A percentile compares a stretch with the other conserved stretches of the same genome.
Evolutionary conservation across 2,113 vertebrate genomes (phyloP).

Genomic region (Lucifuga dentata): DNA sequence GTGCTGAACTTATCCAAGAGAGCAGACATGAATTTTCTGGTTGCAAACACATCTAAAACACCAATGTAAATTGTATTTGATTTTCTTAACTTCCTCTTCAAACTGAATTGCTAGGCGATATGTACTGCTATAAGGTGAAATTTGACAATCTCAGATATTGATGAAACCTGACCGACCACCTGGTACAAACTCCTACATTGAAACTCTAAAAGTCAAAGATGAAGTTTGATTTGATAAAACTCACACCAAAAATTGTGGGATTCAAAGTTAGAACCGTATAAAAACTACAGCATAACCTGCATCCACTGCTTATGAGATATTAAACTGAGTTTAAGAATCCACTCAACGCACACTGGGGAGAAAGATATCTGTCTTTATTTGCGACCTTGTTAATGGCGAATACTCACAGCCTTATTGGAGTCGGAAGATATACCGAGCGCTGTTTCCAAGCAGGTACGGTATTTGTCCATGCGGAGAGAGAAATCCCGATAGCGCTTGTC

Average conservation of each 20-base stretch:
- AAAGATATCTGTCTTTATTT: neutral
- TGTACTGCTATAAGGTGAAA: neutral
- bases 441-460: slow-evolving; percentile 95
- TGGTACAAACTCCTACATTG: too few species aligned
- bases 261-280: too few species aligned
- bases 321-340: neutral
- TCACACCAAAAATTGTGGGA: too few species aligned
- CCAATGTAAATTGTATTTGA: neutral
- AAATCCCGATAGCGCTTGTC: slow-evolving; percentile 99
- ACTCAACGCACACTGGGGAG: neutral
- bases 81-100: slow-evolving; percentile 32
- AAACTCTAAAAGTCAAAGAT: too few species aligned
- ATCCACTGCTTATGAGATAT: too few species aligned
- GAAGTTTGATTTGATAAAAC: too few species aligned
- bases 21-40: too few species aligned
- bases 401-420: slow-evolving; percentile 97
- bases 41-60: slow-evolving; percentile 1
- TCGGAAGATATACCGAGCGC: slow-evolving; percentile 97
- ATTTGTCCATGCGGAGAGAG: slow-evolving; percentile 99
- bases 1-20: too few species aligned
- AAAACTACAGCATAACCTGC: too few species aligned
- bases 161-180: too few species aligned
- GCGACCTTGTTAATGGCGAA: neutral
- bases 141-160: too few species aligned
- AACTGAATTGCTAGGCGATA: neutral